phyloP scores from a whole-genome alignment of 2,797 vertebrate genomes.

The Aplochiton taeniatus region DNA sequence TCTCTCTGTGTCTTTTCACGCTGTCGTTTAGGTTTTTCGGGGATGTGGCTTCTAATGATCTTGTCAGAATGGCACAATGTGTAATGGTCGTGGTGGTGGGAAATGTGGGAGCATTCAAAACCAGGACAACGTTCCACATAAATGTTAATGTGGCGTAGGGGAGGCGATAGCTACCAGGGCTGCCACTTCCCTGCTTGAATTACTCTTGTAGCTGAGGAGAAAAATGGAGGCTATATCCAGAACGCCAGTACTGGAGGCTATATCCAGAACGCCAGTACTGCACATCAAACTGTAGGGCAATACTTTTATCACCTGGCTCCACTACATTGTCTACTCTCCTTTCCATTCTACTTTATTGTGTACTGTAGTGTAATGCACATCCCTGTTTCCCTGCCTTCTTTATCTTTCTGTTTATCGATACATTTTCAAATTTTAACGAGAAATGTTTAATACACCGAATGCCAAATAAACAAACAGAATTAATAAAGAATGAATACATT shows the following conservation, averaged over 20 bases:
- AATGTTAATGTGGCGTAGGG: slow-evolving; percentile 53
- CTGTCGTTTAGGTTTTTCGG: slow-evolving; percentile 19
- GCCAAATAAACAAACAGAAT: slow-evolving; percentile 14
- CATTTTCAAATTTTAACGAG: too few species aligned
- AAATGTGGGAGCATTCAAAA: slow-evolving; percentile 45
- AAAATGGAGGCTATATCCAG: neutral
- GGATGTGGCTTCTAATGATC: slow-evolving; percentile 41
- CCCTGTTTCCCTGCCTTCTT: neutral
- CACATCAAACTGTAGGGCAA: neutral
- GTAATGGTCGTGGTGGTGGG: slow-evolving; percentile 28
- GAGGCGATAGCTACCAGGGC: slow-evolving; percentile 52
- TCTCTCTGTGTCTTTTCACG: slow-evolving; percentile 15
- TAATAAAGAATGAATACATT: too few species aligned
- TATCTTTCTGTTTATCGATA: neutral
- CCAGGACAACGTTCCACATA: slow-evolving; percentile 45
- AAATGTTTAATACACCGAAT: neutral
- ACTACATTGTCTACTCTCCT: neutral
- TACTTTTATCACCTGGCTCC: neutral
- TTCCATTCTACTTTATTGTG: too few species aligned
- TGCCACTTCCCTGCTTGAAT: slow-evolving; percentile 51
- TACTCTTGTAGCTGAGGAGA: slow-evolving; percentile 49
- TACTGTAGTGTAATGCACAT: neutral
- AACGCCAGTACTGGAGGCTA: neutral
- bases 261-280: neutral
- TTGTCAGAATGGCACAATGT: slow-evolving; percentile 37